Base-by-base conservation (phyloP, 2,888 invertebrate species). In the Cotesia congregata region DNA sequence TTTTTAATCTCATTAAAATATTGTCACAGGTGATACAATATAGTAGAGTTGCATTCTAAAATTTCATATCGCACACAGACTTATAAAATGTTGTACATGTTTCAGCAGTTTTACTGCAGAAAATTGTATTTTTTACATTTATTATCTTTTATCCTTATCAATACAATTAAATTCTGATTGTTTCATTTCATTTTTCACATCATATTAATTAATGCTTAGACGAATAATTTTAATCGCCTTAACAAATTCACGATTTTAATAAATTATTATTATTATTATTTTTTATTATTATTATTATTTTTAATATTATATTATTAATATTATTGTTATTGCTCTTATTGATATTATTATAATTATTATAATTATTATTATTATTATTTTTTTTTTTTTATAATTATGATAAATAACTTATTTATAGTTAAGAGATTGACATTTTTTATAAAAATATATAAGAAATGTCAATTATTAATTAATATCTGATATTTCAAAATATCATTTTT, bases 221-320 rank as follows among this genome's bases (percentile, higher is more conserved):
- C 12, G 12, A 50, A 7, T 12, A 50, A 50, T 50, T 50, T 50
- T 50, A 50, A 50, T 50, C 50, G 12, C 50, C 12, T 50, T 7
- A 50, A 50, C 50, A 50, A 50, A n/a, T n/a, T 67, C 38, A 39
- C n/a, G n/a, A 67, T 67, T 17, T 67, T 17, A 6, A 67, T 67
- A 67, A 17, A 39, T 67, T 39, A 39, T 6, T 38, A 40, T n/a
- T 67, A 67, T 17, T 30, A 6, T 17, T 67, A 40, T 67, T 17
- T 6, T 72, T 38, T 40, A 68, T 73, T 64, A 64, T 77, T 60
- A 64, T 68, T 68, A 15, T 30, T 68, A 60, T 61, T 68, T 17
- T 68, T 67, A 76, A 68, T 20, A 68, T 68, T n/a, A n/a, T 62
- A 64, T 73, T 59, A 39, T 74, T 74, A 69, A 68, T 9, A 59